phyloP scores from a whole-genome alignment of 2,113 vertebrate species.

The Ammodramus savannarum region DNA sequence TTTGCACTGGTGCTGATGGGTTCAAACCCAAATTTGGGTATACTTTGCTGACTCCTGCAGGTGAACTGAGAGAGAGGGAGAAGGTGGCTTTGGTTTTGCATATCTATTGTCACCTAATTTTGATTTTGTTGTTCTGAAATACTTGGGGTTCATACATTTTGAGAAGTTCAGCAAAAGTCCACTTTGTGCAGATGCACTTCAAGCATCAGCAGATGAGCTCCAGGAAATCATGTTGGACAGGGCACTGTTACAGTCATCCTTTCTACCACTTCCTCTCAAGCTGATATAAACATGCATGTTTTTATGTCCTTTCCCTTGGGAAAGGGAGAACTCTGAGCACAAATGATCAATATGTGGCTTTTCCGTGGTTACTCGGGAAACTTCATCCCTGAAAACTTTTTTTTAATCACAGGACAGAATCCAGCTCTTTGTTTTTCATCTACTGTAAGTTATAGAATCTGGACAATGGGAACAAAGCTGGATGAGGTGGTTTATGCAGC shows the following conservation, averaged over 20 bases:
- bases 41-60: neutral
- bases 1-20: neutral
- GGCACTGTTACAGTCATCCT: neutral
- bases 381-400: neutral
- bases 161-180: neutral
- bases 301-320: constrained; percentile 16
- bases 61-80: neutral
- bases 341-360: constrained; percentile 10
- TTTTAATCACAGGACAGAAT: neutral
- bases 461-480: neutral
- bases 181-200: neutral
- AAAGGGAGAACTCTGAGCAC: neutral
- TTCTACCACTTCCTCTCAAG: constrained; percentile 26
- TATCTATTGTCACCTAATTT: neutral
- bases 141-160: neutral
- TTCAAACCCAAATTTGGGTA: neutral
- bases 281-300: neutral
- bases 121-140: neutral
- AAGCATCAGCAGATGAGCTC: neutral
- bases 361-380: neutral
- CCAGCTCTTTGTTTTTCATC: neutral
- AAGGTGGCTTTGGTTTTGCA: neutral
- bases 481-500: neutral
- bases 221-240: neutral
- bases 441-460: neutral